Base-by-base conservation (phyloP, 1,140 invertebrate species). In the Gonatopus flavifemur region DNA sequence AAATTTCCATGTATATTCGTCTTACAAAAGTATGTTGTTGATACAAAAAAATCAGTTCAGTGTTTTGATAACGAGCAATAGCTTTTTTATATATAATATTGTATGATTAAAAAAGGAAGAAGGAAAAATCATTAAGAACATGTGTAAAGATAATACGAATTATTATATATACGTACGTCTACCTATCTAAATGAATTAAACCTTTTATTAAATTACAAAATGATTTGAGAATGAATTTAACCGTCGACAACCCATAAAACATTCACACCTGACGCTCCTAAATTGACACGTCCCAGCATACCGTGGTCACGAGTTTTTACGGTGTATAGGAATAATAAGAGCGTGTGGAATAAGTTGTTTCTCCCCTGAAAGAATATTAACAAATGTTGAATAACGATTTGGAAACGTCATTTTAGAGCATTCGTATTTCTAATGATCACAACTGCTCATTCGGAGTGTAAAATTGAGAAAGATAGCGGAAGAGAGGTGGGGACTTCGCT, bases 331-430 rank as follows among this genome's bases (percentile, higher is more conserved):
- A 93, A 93, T 37, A 92, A 79, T 24, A 93, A 70, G 5, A 93
- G 78, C 4, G 88, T 86, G 60, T 91, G 87, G 60, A 93, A 90
- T 43, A 93, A 74, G 72, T 93, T 93, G 71, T 91, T 92, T 39
- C 89, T 80, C 35, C 91, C 90, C 83, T 90, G 73, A 44, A 84
- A 83, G n/a, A 43, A 52, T 37, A 51, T 32, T n/a, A n/a, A n/a
- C n/a, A n/a, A n/a, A n/a, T n/a, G n/a, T n/a, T n/a, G n/a, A n/a
- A n/a, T n/a, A n/a, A n/a, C n/a, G n/a, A n/a, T n/a, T n/a, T n/a
- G n/a, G n/a, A n/a, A n/a, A n/a, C n/a, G n/a, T n/a, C n/a, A n/a
- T n/a, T n/a, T n/a, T n/a, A n/a, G n/a, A n/a, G n/a, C n/a, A n/a
- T n/a, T n/a, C n/a, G n/a, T n/a, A n/a, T n/a, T n/a, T n/a, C n/a